Conservation (phyloP, 2,888 invertebrate genomes). For the Hymenopus coronatus region DNA sequence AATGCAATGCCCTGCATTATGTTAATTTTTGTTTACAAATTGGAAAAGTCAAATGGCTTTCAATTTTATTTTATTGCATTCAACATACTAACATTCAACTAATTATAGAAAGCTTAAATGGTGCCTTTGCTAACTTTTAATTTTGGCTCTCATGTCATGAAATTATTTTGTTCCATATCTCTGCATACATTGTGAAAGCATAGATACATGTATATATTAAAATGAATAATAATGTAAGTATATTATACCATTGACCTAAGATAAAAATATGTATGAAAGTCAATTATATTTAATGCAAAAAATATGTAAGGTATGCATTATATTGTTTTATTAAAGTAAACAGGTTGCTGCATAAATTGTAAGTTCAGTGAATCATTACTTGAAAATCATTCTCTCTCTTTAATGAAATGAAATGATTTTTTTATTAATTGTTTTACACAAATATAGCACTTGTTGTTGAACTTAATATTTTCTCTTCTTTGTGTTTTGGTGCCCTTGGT, state of each 20-base stretch:
- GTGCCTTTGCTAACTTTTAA: too few species aligned
- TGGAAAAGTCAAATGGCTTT: too few species aligned
- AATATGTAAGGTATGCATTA: neutral
- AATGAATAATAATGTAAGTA: neutral
- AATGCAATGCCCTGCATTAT: too few species aligned
- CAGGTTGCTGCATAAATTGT: neutral
- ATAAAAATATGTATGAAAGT: constrained; percentile 13
- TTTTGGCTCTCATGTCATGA: too few species aligned
- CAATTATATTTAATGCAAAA: constrained; percentile 18
- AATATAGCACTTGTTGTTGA: neutral
- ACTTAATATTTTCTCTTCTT: neutral
- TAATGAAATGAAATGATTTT: too few species aligned
- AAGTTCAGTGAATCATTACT: neutral
- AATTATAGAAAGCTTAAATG: too few species aligned
- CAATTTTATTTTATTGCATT: too few species aligned
- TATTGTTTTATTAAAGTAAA: neutral
- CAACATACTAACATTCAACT: too few species aligned
- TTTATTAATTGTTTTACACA: neutral
- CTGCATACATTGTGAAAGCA: constrained; percentile 1
- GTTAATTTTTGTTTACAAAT: too few species aligned
- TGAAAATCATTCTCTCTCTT: neutral
- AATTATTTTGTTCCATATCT: neutral
- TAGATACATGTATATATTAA: constrained; percentile 14
- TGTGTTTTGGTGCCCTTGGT: too few species aligned
- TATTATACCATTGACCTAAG: constrained; percentile 2